Evolutionary conservation across 2,797 vertebrate species (phyloP).

Genomic region (Poeciliopsis paucimaculata): DNA sequence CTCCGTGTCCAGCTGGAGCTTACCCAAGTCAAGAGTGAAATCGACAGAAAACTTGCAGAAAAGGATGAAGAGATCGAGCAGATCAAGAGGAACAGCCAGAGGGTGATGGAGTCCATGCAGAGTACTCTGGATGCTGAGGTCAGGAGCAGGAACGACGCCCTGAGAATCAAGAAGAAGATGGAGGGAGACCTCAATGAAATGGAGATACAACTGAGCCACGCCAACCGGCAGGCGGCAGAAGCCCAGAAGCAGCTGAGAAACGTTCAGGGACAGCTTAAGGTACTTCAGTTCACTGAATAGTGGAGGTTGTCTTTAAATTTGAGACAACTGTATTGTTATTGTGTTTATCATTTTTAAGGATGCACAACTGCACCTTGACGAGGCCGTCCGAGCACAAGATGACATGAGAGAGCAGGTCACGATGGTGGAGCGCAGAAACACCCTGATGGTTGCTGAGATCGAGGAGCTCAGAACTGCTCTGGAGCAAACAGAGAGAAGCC

Average conservation of each 20-base stretch:
- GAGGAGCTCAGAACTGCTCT: conserved; percentile 87
- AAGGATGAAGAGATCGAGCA: conserved; percentile 93
- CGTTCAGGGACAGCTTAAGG: conserved; percentile 89
- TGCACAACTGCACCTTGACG: conserved; percentile 87
- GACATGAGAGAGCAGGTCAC: conserved; percentile 90
- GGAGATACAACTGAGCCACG: conserved; percentile 90
- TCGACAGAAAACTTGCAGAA: conserved; percentile 88
- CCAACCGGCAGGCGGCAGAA: conserved; percentile 86
- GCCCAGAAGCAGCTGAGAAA: conserved; percentile 89
- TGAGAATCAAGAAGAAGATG: conserved; percentile 95
- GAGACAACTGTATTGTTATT: conserved; percentile 43
- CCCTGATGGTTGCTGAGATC: conserved; percentile 86
- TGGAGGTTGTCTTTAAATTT: neutral
- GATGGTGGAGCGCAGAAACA: conserved; percentile 88
- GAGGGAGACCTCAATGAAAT: conserved; percentile 91
- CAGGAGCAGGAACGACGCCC: conserved; percentile 90
- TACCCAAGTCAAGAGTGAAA: conserved; percentile 87
- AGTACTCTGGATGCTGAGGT: conserved; percentile 86
- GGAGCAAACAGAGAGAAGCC: conserved; percentile 87
- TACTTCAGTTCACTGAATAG: conserved; percentile 40
- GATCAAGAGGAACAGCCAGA: conserved; percentile 89
- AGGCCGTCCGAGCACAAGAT: conserved; percentile 82
- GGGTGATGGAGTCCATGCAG: conserved; percentile 86
- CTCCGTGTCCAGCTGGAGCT: conserved; percentile 88
- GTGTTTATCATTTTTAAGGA: conserved; percentile 73